Evolutionary conservation across 1,140 invertebrate species (phyloP).

Genomic region (Acromyrmex echinatior): DNA sequence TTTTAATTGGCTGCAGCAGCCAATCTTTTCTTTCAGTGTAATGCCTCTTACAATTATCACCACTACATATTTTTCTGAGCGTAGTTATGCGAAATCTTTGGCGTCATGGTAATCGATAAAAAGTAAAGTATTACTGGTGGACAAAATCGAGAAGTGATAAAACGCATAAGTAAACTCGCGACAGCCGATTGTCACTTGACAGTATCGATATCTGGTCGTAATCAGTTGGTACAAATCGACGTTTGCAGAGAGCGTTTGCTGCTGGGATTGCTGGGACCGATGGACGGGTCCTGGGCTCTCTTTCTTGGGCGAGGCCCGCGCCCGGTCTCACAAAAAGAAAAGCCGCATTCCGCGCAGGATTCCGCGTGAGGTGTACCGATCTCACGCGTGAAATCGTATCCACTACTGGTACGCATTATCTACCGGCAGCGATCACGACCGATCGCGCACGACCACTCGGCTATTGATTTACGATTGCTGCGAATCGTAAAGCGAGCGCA

Average conservation of each 20-base stretch:
- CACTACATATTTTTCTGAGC: background rate
- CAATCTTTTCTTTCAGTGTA: no score
- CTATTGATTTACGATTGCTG: slow-evolving; percentile 67
- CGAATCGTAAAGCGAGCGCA: slow-evolving; percentile 64
- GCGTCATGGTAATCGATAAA: background rate
- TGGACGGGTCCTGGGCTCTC: background rate
- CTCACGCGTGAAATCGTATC: slow-evolving; percentile 76
- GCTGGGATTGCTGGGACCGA: background rate
- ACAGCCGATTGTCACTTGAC: slow-evolving; percentile 29
- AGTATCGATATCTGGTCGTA: slow-evolving; percentile 27
- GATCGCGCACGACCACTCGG: slow-evolving; percentile 35
- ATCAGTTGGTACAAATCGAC: slow-evolving; percentile 60
- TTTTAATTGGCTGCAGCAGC: no score
- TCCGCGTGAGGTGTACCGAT: slow-evolving; percentile 68
- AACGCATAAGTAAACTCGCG: slow-evolving; percentile 1
- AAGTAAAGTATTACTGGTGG: background rate
- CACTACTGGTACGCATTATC: slow-evolving; percentile 58
- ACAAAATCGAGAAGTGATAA: slow-evolving; percentile 10
- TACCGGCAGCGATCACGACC: slow-evolving; percentile 50
- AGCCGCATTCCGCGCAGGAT: slow-evolving; percentile 71
- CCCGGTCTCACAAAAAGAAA: slow-evolving; percentile 67
- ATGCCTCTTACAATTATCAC: no score
- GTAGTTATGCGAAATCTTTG: background rate
- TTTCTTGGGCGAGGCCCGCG: slow-evolving; percentile 70
- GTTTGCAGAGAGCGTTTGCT: slow-evolving; percentile 19